A percentile compares a stretch with the other conserved stretches of the same genome.
Conservation (phyloP, 2,797 vertebrate genomes). For the Todus mexicanus region DNA sequence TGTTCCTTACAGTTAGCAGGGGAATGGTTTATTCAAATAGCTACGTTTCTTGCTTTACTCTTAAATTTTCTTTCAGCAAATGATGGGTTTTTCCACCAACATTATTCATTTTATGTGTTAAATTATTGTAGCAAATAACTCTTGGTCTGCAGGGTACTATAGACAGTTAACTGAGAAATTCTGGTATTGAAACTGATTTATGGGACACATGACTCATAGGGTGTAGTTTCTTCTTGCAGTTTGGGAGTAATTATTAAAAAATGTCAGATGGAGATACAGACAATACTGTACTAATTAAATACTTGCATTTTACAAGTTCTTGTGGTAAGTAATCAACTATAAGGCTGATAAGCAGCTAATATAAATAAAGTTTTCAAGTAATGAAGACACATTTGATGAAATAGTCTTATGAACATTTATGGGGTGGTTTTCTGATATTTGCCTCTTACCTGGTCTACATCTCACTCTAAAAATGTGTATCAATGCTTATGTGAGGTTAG, state of each 20-base stretch:
- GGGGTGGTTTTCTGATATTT: accelerated
- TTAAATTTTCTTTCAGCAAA: constrained; percentile 14
- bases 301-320: background rate
- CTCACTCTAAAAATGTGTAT: background rate
- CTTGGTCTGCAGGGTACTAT: background rate
- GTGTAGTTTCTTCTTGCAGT: background rate
- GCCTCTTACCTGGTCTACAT: background rate
- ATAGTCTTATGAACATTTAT: background rate
- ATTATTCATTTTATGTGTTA: constrained; percentile 14
- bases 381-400: background rate
- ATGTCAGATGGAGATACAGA: background rate
- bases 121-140: constrained; percentile 57
- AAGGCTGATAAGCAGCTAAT: background rate
- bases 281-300: constrained; percentile 27
- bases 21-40: constrained; percentile 8
- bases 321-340: background rate
- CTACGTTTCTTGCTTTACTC: background rate
- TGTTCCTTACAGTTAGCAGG: background rate
- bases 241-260: constrained; percentile 27
- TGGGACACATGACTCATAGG: background rate
- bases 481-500: background rate
- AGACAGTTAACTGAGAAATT: constrained; percentile 34
- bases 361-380: background rate
- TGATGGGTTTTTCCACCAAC: background rate
- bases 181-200: constrained; percentile 41